Conservation (phyloP, 2,113 vertebrate genomes). For the Neofelis nebulosa region DNA sequence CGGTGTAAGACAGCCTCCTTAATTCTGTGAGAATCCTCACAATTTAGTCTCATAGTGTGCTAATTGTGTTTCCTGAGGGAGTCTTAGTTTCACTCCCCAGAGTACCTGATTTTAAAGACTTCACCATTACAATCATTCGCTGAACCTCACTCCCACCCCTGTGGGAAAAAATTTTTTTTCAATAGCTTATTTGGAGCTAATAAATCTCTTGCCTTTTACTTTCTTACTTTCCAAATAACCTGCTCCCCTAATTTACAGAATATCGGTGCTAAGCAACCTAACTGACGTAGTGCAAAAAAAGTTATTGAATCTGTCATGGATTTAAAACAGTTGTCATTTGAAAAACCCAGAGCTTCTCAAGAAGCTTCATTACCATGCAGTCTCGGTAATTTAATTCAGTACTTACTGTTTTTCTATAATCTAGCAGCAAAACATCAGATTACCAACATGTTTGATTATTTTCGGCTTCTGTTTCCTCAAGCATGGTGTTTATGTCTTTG, state of each 20-base stretch:
- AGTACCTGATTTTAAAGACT: neutral
- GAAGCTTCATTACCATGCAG: constrained; percentile 78
- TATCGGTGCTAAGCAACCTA: constrained; percentile 78
- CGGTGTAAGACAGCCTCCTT: neutral
- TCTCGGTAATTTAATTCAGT: constrained; percentile 76
- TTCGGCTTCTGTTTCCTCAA: constrained; percentile 75
- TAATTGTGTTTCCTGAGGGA: neutral
- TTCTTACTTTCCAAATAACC: constrained; percentile 62
- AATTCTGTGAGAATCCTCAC: neutral
- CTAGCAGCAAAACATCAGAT: constrained; percentile 79
- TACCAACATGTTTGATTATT: constrained; percentile 72
- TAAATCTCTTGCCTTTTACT: constrained; percentile 49
- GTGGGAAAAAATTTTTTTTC: neutral
- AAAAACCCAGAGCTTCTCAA: constrained; percentile 72
- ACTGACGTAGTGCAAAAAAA: constrained; percentile 53
- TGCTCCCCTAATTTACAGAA: constrained; percentile 62
- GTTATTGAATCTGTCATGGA: constrained; percentile 80
- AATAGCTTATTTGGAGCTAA: neutral
- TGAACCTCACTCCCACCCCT: neutral
- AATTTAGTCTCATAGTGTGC: neutral
- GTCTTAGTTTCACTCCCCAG: neutral
- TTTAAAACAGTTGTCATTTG: constrained; percentile 80
- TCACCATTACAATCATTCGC: neutral
- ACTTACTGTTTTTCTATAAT: constrained; percentile 81
- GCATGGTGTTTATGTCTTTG: constrained; percentile 73